Conservation (phyloP, 2,888 invertebrate genomes). For the Caenorhabditis plicata region DNA sequence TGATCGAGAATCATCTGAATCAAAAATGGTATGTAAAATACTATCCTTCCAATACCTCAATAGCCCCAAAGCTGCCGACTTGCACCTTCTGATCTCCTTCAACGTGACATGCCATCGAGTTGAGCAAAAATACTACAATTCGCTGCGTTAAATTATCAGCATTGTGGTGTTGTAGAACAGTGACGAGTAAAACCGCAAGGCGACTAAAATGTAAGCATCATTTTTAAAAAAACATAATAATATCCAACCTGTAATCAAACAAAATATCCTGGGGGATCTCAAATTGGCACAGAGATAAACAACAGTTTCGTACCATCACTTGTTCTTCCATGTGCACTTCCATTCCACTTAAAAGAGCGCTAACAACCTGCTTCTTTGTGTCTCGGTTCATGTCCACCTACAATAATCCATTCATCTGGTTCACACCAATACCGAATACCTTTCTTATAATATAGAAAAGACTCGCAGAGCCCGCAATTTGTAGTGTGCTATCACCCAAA, state of each 20-base stretch:
- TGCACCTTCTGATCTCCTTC: slow-evolving; percentile 88
- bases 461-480: slow-evolving; percentile 71
- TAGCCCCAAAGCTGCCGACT: slow-evolving; percentile 84
- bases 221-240: background rate
- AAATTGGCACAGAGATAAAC: slow-evolving; percentile 89
- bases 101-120: slow-evolving; percentile 93
- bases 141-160: slow-evolving; percentile 86
- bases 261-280: slow-evolving; percentile 88
- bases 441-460: slow-evolving; percentile 55
- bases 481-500: slow-evolving; percentile 82
- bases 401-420: background rate
- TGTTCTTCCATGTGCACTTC: slow-evolving; percentile 63
- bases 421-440: slow-evolving; percentile 5
- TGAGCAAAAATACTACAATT: slow-evolving; percentile 89
- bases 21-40: slow-evolving; percentile 4
- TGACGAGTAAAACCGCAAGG: slow-evolving; percentile 58
- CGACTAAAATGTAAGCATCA: slow-evolving; percentile 37
- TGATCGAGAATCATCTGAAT: slow-evolving; percentile 82
- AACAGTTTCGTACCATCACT: slow-evolving; percentile 89
- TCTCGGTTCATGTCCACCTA: slow-evolving; percentile 56
- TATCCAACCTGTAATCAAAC: slow-evolving; percentile 57
- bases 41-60: slow-evolving; percentile 65
- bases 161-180: slow-evolving; percentile 60
- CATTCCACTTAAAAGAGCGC: slow-evolving; percentile 57
- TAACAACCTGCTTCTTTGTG: slow-evolving; percentile 58